Percentiles rank a stretch among this genome's conserved stretches.
Evolutionary conservation across 2,888 invertebrate genomes (phyloP).

Genomic region (Eilema sororculum): DNA sequence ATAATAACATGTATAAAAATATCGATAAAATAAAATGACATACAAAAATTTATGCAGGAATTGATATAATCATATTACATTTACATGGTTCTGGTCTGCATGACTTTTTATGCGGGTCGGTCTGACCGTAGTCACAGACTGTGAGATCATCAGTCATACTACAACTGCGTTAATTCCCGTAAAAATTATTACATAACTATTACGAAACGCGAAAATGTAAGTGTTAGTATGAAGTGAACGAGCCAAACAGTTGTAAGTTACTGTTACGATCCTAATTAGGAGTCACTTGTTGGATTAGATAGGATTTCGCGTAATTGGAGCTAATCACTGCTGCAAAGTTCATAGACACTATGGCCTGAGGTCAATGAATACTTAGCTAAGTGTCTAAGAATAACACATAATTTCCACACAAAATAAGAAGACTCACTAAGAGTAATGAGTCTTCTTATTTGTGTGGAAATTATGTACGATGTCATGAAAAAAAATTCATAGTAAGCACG

Average conservation of each 20-base stretch:
- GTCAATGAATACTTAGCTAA: background rate
- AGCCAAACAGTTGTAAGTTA: background rate
- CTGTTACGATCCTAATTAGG: background rate
- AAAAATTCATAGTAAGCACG: no score
- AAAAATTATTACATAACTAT: background rate
- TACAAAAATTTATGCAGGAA: no score
- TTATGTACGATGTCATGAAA: no score
- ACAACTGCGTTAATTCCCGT: background rate
- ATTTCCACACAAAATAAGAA: no score
- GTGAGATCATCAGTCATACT: no score
- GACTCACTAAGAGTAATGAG: no score
- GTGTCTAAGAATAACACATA: no score
- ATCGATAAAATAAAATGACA: no score
- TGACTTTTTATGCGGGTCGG: background rate
- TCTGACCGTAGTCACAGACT: background rate
- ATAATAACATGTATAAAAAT: no score
- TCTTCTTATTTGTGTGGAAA: no score
- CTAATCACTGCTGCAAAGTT: constrained; percentile 13
- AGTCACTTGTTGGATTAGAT: constrained; percentile 14
- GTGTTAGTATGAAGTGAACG: background rate
- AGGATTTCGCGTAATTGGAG: constrained; percentile 17
- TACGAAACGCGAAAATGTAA: background rate
- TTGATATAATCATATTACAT: no score
- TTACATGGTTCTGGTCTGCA: no score
- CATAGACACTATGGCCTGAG: background rate